Conservation (phyloP, 2,888 invertebrate genomes). For the Campaea margaritaria region DNA sequence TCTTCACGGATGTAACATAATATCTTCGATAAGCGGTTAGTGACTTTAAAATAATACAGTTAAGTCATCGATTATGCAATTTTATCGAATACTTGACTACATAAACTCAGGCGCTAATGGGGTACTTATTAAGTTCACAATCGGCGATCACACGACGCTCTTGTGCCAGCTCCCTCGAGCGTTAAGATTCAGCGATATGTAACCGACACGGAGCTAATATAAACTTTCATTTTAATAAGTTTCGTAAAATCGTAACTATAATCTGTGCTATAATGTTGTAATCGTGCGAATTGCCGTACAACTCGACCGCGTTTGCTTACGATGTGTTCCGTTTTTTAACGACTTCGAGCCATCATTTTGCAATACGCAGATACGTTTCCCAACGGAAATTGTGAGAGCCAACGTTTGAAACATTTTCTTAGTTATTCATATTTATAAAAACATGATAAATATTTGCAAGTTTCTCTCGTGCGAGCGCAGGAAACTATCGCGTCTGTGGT, state of each 20-base stretch:
- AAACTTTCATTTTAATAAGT: conserved; percentile 60
- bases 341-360: conserved; percentile 39
- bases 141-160: conserved; percentile 36
- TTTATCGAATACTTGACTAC: conserved; percentile 6
- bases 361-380: conserved; percentile 28
- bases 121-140: conserved; percentile 28
- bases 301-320: conserved; percentile 30
- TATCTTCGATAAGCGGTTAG: too few species aligned
- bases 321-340: conserved; percentile 45
- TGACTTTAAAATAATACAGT: not conserved
- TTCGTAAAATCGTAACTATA: conserved; percentile 48
- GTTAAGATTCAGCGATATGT: conserved; percentile 57
- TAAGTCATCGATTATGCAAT: conserved; percentile 2
- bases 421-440: conserved; percentile 42
- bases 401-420: conserved; percentile 46
- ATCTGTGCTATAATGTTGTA: conserved; percentile 51
- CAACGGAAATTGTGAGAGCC: conserved; percentile 49
- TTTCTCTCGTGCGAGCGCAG: conserved; percentile 37
- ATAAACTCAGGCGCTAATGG: not conserved
- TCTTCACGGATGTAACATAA: too few species aligned
- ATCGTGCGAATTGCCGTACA: conserved; percentile 48
- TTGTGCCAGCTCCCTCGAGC: conserved; percentile 49
- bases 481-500: conserved; percentile 36
- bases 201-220: conserved; percentile 40
- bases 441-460: conserved; percentile 41